Evolutionary conservation across 2,888 invertebrate species (phyloP).

Genomic region (Meandrusa payeni): DNA sequence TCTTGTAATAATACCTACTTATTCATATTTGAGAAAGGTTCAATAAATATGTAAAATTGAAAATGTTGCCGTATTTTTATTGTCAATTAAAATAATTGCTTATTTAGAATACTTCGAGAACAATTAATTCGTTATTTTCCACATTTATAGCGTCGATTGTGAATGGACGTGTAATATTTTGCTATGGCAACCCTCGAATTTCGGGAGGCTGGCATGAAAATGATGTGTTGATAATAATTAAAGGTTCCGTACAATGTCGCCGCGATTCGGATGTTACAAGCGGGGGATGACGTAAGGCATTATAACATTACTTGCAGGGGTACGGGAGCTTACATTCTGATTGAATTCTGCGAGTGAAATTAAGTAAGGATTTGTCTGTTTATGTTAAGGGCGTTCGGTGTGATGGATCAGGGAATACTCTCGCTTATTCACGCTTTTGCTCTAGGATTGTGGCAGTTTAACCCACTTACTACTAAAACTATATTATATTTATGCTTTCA

Average conservation of each 20-base stretch:
- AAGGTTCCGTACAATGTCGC: conserved; percentile 71
- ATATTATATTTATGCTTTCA: too few relatives aligned
- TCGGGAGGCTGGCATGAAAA: conserved; percentile 67
- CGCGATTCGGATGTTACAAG: conserved; percentile 54
- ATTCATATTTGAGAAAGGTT: too few relatives aligned
- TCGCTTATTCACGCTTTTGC: conserved; percentile 61
- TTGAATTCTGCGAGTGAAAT: conserved; percentile 80
- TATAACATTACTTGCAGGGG: conserved; percentile 75
- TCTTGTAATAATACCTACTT: too few relatives aligned
- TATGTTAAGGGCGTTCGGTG: conserved; percentile 66
- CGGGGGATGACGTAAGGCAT: conserved; percentile 73
- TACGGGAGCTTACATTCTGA: conserved; percentile 76
- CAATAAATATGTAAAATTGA: too few relatives aligned
- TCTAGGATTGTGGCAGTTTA: conserved; percentile 36
- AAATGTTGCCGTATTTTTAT: too few relatives aligned
- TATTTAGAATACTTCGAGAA: background rate
- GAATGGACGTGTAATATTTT: conserved; percentile 23
- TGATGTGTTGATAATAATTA: conserved; percentile 81
- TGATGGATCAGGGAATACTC: conserved; percentile 73
- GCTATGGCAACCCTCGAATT: conserved; percentile 57
- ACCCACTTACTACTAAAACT: too few relatives aligned
- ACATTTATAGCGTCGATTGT: background rate
- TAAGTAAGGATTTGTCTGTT: conserved; percentile 80
- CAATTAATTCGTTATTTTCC: background rate
- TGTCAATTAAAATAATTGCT: too few relatives aligned